Evolutionary conservation across 2,888 invertebrate genomes (phyloP).

Genomic region (Artemia sinica): DNA sequence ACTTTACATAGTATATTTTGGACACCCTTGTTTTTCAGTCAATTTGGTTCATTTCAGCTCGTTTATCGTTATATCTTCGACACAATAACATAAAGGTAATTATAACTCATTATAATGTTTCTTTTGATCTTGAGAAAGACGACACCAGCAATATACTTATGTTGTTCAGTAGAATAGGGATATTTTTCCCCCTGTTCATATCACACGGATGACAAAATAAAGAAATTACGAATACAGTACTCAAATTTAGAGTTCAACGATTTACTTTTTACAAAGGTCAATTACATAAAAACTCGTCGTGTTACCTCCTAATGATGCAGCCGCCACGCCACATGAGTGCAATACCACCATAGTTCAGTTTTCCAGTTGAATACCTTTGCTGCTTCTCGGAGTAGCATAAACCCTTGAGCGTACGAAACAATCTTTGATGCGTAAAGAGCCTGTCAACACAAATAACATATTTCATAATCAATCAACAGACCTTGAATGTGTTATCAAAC

Average conservation of each 20-base stretch:
- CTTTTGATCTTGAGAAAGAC: background rate
- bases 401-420: constrained; percentile 95
- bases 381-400: constrained; percentile 83
- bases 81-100: background rate
- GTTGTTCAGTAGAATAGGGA: too few species aligned
- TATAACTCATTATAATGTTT: background rate
- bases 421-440: constrained; percentile 95
- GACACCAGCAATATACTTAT: background rate
- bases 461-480: background rate
- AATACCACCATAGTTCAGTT: constrained; percentile 89
- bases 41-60: background rate
- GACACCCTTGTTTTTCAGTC: too few species aligned
- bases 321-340: constrained; percentile 99
- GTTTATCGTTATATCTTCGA: background rate
- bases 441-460: constrained; percentile 31
- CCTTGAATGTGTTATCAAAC: background rate
- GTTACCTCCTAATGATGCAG: constrained; percentile 82
- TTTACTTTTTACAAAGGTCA: background rate
- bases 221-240: background rate
- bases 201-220: background rate
- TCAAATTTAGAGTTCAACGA: background rate
- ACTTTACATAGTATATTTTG: too few species aligned
- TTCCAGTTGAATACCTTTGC: constrained; percentile 82
- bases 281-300: background rate
- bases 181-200: background rate